Evolutionary conservation across 2,113 vertebrate species (phyloP).

Genomic region (Otolemur garnettii): DNA sequence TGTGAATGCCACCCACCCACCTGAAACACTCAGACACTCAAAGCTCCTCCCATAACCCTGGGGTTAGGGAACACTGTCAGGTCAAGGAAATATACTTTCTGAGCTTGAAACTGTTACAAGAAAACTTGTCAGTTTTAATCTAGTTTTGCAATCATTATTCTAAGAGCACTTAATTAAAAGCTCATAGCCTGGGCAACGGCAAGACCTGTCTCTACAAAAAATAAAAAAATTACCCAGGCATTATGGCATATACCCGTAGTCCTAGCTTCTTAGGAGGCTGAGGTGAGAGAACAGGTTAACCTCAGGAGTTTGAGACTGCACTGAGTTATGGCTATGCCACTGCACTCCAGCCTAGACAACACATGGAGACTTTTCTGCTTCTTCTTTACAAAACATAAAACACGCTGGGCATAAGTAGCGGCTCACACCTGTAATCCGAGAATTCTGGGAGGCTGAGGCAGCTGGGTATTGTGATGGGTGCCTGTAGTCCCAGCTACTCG

Average conservation of each 20-base stretch:
- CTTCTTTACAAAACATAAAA: no score
- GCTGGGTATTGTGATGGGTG: no score
- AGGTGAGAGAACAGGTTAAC: not conserved
- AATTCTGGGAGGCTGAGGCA: no score
- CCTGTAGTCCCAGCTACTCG: no score
- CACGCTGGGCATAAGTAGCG: no score
- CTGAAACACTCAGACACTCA: not conserved
- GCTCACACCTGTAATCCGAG: no score
- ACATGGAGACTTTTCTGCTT: not conserved
- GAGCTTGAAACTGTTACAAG: not conserved
- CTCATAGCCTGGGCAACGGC: not conserved
- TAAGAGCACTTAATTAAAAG: not conserved
- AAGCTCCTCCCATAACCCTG: not conserved
- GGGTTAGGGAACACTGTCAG: not conserved
- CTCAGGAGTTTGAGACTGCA: not conserved
- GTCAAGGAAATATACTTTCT: not conserved
- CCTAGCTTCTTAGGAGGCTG: not conserved
- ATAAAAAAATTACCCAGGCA: not conserved
- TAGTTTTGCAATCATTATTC: not conserved
- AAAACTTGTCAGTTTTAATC: not conserved
- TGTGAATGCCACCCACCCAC: not conserved
- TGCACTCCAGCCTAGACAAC: not conserved
- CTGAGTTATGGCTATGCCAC: not conserved
- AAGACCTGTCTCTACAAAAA: not conserved
- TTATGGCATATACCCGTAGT: accelerated